A percentile compares a stretch with the other conserved stretches of the same genome.
Evolutionary conservation across 2,113 vertebrate genomes (phyloP).

Genomic region (Alligator sinensis): DNA sequence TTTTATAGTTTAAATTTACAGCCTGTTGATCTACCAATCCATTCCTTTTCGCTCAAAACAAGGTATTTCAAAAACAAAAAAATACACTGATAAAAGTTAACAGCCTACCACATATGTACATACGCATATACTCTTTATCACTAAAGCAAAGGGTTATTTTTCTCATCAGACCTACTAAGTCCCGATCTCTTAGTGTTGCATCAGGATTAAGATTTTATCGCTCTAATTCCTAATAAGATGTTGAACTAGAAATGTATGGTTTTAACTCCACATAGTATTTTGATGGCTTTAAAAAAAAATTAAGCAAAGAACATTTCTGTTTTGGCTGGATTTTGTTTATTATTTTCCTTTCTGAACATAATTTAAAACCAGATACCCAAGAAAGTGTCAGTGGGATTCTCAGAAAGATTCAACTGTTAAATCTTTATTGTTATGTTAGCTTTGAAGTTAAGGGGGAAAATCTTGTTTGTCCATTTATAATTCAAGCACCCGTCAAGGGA

Average conservation of each 20-base stretch:
- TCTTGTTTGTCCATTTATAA: conserved; percentile 53
- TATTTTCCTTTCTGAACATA: conserved; percentile 10
- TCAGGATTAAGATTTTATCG: background rate
- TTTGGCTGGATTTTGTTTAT: background rate
- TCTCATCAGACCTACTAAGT: background rate
- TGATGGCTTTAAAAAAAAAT: background rate
- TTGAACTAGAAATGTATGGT: background rate
- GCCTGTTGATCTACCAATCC: background rate
- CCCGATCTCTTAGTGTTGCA: background rate
- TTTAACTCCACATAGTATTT: background rate
- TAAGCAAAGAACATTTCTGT: background rate
- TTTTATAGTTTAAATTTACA: background rate
- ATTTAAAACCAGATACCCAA: conserved; percentile 59
- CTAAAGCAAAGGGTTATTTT: background rate
- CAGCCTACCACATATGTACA: background rate
- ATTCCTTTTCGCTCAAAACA: background rate
- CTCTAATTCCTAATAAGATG: background rate
- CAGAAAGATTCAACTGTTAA: conserved; percentile 42
- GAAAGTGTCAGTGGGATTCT: conserved; percentile 54
- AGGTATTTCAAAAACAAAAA: background rate
- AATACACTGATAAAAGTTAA: background rate
- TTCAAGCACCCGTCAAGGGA: conserved; percentile 57
- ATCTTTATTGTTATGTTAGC: conserved; percentile 39
- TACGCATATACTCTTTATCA: background rate
- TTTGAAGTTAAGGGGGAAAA: conserved; percentile 61